Base-by-base conservation (phyloP, 1,140 invertebrate genomes). In the Papilio aristodemus region DNA sequence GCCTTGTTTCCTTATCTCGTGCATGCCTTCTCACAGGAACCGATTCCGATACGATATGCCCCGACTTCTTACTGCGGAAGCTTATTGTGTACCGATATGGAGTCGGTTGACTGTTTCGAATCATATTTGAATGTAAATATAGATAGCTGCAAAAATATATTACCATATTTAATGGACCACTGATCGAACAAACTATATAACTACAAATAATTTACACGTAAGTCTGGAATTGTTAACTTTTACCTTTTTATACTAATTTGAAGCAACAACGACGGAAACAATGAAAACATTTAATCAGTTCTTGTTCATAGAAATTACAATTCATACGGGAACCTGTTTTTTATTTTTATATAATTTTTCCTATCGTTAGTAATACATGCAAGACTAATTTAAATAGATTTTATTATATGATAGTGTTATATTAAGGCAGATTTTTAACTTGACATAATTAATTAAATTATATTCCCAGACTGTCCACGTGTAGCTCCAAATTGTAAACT, bases 371-470 rank as follows among this genome's bases (percentile, higher is more conserved):
- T n/a, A n/a, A n/a, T n/a, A n/a, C n/a, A n/a, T n/a, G n/a, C n/a
- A n/a, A n/a, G n/a, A n/a, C n/a, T n/a, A n/a, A n/a, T n/a, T n/a
- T n/a, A n/a, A n/a, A 50, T 32, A 32, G 6, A 22, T 22, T 11
- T 11, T 6, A 62, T 11, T 0, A 1, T 8, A 38, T 39, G 11
- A 1, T 22, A 57, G 27, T 4, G 4, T 38, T 17, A 37, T 11
- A 62, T 32, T 27, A 37, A 17, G 13, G 14, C 3, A 9, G 17
- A 38, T 39, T 14, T 25, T 60, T 36, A 38, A 10, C 36, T 5
- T 62, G 43, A n/a, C n/a, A 37, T 60, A 60, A 37, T 37, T 62
- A 62, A 32, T 17, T 4, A 62, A 38, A 62, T 4, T 9, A 37
- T 36, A 36, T 62, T 38, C 4, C 27, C 10, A 62, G 6, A 50